Base-by-base conservation (phyloP, 2,888 invertebrate genomes). In the Brenthis ino region DNA sequence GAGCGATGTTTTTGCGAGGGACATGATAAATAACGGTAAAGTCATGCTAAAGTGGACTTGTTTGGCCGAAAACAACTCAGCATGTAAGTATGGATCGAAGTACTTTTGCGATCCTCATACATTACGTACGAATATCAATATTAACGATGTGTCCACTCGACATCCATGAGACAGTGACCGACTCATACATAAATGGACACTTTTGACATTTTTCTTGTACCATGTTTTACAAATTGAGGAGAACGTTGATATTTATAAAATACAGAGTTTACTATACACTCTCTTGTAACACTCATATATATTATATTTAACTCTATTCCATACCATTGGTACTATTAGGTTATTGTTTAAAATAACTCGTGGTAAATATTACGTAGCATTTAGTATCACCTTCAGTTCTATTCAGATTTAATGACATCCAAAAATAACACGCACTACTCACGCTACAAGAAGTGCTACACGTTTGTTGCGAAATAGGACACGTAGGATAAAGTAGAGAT, bases 371-470 rank as follows among this genome's bases (percentile, higher is more conserved):
- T 91, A 86, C 80, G 79, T 74, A 82, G 83, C 79, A 80, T 84
- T 85, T 82, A 84, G 85, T 82, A 81, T 82, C 86, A 88, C 90
- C 86, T 90, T 91, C 92, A 60, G 63, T 37, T 63, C 63, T 63
- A 37, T 92, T 92, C 91, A 82, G 81, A 81, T 82, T 83, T 86
- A 88, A 88, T 89, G 89, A 86, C 82, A 78, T 79, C 78, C 83
- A 83, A 79, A 84, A 90, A 91, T 90, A 91, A 86, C 83, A 67
- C 77, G 67, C 79, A 81, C 76, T 82, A 79, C 85, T 84, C 82
- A 85, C 79, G 80, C 76, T 77, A 84, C 86, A 85, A 63, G 85
- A 86, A 87, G 89, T 85, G 85, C 81, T 82, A 85, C 78, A 85
- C 82, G 76, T 77, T 57, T 61, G 37, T 69, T 71, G 72, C 76